Base-by-base conservation (phyloP, 2,888 invertebrate genomes). In the Ditylenchus weischeri region DNA sequence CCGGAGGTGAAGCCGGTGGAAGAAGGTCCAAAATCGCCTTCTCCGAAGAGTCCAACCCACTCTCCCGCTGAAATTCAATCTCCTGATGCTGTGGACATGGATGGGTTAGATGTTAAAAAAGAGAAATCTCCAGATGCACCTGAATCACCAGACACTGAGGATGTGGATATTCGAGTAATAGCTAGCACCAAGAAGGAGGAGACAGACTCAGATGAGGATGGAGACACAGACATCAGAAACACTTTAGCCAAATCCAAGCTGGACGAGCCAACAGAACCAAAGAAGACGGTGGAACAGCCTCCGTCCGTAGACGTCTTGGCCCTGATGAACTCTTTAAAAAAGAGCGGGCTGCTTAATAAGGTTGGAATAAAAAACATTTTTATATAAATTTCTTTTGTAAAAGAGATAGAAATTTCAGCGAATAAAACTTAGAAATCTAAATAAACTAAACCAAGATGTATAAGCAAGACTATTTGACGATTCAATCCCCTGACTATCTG, bases 21-120 rank as follows among this genome's bases (percentile, higher is more conserved):
- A 10, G 13, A 18, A 29, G 29, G 18, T 15, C 18, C 13, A 10
- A 54, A 29, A 23, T 29, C 57, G 57, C 29, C 57, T 8, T 29
- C 57, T 54, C 57, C 23, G 8, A 54, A 13, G 18, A 29, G 29
- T 29, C 54, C 23, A 54, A 29, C 23, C 5, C 8, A 29, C 18
- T 29, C 57, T 23, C 57, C 57, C 1, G 57, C 57, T 23, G 57
- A 54, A 29, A 23, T 29, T 23, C 57, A 54, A 54, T 54, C 57
- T 13, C 57, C 57, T 23, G 43, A 43, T 43, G 11, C 43, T 43
- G 43, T 43, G 8, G 15, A 43, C 43, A 43, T 43, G 43, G 43
- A 43, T 43, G 43, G 29, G 29, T 29, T 43, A 8, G 2, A 43
- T 13, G 29, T 54, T 3, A 54, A 54, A 18, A 8, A 54, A n/a